phyloP scores from a whole-genome alignment of 2,113 vertebrate species.

The Pseudorhombus dupliciocellatus region DNA sequence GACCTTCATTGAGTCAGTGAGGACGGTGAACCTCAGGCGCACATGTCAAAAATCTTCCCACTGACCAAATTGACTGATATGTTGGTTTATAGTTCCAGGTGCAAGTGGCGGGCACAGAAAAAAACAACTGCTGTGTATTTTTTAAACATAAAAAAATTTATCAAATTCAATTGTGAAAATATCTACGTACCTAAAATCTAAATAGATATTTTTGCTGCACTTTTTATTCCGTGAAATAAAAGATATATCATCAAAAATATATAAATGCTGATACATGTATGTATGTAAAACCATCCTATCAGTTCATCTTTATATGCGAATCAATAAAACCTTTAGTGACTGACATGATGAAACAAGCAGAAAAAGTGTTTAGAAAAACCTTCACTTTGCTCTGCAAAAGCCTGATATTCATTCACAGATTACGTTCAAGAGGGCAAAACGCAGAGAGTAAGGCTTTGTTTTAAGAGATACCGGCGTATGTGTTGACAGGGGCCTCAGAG shows the following conservation, averaged over 20 bases:
- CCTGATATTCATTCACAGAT: background rate
- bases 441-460: background rate
- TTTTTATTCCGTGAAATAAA: too few species aligned
- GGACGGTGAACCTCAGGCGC: conserved; percentile 68
- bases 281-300: too few species aligned
- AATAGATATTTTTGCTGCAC: too few species aligned
- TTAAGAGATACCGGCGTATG: background rate
- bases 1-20: conserved; percentile 76
- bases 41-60: conserved; percentile 54
- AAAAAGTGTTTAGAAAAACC: background rate
- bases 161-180: too few species aligned
- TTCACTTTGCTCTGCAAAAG: background rate
- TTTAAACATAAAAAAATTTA: background rate
- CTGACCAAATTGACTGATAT: conserved; percentile 67
- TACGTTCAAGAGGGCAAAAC: background rate
- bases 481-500: conserved; percentile 13
- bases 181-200: too few species aligned
- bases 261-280: too few species aligned
- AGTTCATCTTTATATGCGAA: too few species aligned
- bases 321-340: too few species aligned
- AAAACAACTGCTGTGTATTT: conserved; percentile 5
- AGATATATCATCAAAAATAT: too few species aligned
- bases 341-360: too few species aligned
- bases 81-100: conserved; percentile 46
- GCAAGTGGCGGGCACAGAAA: conserved; percentile 28